Base-by-base conservation (phyloP, 2,888 invertebrate genomes). In the Apamea sordens region DNA sequence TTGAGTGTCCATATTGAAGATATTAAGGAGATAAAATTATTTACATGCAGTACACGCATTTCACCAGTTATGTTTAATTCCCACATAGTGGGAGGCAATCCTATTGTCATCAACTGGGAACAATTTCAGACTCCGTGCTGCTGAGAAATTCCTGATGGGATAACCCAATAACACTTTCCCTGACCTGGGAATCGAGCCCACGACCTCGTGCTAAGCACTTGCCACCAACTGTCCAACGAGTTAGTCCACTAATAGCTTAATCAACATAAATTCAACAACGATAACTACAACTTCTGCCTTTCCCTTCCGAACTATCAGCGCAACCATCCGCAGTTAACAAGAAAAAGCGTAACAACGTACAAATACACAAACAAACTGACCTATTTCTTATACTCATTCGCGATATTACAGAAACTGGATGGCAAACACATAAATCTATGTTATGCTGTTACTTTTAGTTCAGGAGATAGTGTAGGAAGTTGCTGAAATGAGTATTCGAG, bases 341-440 rank as follows among this genome's bases (percentile, higher is more conserved):
- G 88, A 84, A 79, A 86, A 84, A 88, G 81, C 56, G 67, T 86
- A 87, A 86, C 86, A 86, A 75, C 73, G 64, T 50, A 77, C 79
- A 70, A 83, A 86, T 82, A 90, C 81, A 88, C 85, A 76, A 90
- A 89, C 82, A 80, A 83, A 87, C 82, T 86, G 90, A 89, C 91
- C 89, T 84, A 89, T 88, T 89, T 90, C 88, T 86, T 89, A 86
- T 83, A 81, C 88, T 86, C 86, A 86, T 90, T 84, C 83, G 81
- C 84, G 84, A 88, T 90, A 86, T 87, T 89, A 90, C 83, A 84
- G 86, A 85, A 86, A 83, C 88, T 72, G 87, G 89, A 90, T 90
- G 81, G 88, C 89, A 91, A 91, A 91, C 91, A 91, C 86, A 91
- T 90, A 91, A 91, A 91, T 91, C 91, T 90, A 76, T 83, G 87